Evolutionary conservation across 2,797 vertebrate species (phyloP).

Genomic region (Chaenodraco wilsoni): DNA sequence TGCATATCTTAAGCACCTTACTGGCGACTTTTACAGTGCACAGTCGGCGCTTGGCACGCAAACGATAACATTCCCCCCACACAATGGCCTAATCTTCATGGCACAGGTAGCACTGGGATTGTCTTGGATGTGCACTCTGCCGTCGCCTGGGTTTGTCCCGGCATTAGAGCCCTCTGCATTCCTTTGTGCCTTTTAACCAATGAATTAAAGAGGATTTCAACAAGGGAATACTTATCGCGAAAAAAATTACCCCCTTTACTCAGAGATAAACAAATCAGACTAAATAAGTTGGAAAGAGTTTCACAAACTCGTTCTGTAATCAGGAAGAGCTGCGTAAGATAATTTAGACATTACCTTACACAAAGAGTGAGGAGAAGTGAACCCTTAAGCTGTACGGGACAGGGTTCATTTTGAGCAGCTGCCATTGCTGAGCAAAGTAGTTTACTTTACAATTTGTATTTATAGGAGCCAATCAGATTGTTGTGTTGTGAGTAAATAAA

Average conservation of each 20-base stretch:
- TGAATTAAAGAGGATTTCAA: conserved; percentile 86
- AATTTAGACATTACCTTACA: conserved; percentile 83
- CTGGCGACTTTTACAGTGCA: conserved; percentile 82
- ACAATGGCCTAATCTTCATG: conserved; percentile 86
- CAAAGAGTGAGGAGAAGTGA: conserved; percentile 77
- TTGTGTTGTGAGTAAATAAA: conserved; percentile 77
- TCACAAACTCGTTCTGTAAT: conserved; percentile 81
- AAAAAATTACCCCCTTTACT: conserved; percentile 67
- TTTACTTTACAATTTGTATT: conserved; percentile 85
- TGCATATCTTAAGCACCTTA: conserved; percentile 85
- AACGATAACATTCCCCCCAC: conserved; percentile 81
- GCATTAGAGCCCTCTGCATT: conserved; percentile 82
- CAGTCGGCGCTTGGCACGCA: conserved; percentile 77
- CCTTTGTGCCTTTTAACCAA: conserved; percentile 85
- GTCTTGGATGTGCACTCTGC: conserved; percentile 85
- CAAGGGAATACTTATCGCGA: conserved; percentile 79
- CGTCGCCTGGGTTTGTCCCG: conserved; percentile 79
- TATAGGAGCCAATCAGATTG: conserved; percentile 81
- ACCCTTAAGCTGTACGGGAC: conserved; percentile 82
- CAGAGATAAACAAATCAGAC: conserved; percentile 84
- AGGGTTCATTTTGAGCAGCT: conserved; percentile 72
- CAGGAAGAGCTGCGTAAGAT: conserved; percentile 82
- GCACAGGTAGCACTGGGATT: conserved; percentile 87
- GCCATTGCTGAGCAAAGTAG: conserved; percentile 76
- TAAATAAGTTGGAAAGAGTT: conserved; percentile 85